Percentiles rank a stretch among this genome's conserved stretches.
Evolutionary conservation across 2,888 invertebrate species (phyloP).

Genomic region (Himalopsyche anomala): DNA sequence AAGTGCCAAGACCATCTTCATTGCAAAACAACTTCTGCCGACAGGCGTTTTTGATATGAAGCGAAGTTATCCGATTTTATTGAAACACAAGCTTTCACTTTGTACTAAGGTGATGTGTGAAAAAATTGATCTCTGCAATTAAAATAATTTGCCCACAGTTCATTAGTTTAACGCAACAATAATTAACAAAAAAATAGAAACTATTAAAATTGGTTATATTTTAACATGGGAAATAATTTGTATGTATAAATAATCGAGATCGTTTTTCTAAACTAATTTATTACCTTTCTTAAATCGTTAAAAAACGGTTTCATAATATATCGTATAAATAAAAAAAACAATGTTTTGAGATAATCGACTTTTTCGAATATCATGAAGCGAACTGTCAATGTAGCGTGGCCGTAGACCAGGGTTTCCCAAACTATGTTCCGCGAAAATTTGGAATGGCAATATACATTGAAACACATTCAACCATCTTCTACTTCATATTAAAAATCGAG

Average conservation of each 20-base stretch:
- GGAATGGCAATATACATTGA: too few relatives aligned
- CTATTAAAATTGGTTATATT: neutral
- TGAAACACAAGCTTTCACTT: conserved; percentile 17
- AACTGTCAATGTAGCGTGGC: too few relatives aligned
- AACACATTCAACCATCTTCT: too few relatives aligned
- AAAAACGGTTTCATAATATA: too few relatives aligned
- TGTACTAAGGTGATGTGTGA: conserved; percentile 22
- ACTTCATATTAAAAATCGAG: too few relatives aligned
- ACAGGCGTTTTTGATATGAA: conserved; percentile 12
- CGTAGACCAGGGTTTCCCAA: too few relatives aligned
- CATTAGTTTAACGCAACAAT: neutral
- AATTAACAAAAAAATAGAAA: neutral
- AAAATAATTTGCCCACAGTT: neutral
- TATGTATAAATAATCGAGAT: neutral
- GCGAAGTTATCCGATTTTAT: conserved; percentile 12
- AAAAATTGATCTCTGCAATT: neutral
- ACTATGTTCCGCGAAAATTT: too few relatives aligned
- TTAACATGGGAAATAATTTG: neutral
- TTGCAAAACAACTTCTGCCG: conserved; percentile 23
- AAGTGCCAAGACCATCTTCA: conserved; percentile 4
- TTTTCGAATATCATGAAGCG: too few relatives aligned
- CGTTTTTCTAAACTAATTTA: too few relatives aligned
- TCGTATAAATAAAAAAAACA: too few relatives aligned
- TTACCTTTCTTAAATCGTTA: too few relatives aligned
- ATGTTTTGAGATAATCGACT: too few relatives aligned